Evolutionary conservation across 2,888 invertebrate genomes (phyloP).

Genomic region (Helleia helle): DNA sequence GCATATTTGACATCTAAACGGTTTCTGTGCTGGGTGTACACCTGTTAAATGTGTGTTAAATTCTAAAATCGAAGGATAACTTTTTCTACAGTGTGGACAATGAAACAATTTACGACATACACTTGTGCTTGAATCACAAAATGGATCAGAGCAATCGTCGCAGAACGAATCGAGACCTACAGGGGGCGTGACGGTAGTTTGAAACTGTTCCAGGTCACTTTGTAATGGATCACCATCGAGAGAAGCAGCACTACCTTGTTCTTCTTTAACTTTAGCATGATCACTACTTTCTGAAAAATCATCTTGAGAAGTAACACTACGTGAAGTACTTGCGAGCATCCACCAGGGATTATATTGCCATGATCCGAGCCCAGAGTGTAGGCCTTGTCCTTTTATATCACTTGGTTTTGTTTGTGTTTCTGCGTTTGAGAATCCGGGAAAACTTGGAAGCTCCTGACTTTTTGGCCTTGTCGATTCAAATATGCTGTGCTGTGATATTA

Average conservation of each 20-base stretch:
- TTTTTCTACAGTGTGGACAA: slow-evolving; percentile 71
- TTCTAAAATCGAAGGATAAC: slow-evolving; percentile 67
- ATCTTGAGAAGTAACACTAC: slow-evolving; percentile 58
- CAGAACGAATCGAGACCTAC: slow-evolving; percentile 62
- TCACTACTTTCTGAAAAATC: slow-evolving; percentile 61
- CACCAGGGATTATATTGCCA: slow-evolving; percentile 73
- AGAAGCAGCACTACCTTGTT: slow-evolving; percentile 53
- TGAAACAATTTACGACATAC: slow-evolving; percentile 67
- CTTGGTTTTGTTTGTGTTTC: slow-evolving; percentile 68
- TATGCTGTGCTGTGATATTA: slow-evolving; percentile 66
- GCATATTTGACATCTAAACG: slow-evolving; percentile 70
- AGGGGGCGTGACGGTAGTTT: slow-evolving; percentile 51
- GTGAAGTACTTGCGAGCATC: slow-evolving; percentile 68
- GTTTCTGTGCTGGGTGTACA: slow-evolving; percentile 69
- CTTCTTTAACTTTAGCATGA: slow-evolving; percentile 61
- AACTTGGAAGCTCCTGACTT: slow-evolving; percentile 63
- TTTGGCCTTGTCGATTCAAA: slow-evolving; percentile 59
- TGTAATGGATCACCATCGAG: slow-evolving; percentile 59
- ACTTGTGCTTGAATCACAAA: slow-evolving; percentile 61
- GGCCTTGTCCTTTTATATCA: slow-evolving; percentile 54
- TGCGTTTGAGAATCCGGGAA: slow-evolving; percentile 67
- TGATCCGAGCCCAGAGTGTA: slow-evolving; percentile 53
- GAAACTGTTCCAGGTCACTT: slow-evolving; percentile 48
- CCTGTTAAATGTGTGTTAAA: slow-evolving; percentile 69
- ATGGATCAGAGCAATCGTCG: slow-evolving; percentile 70